Percentiles rank a stretch among this genome's conserved stretches.
Conservation (phyloP, 1,140 invertebrate species). For the Diabrotica undecimpunctata region DNA sequence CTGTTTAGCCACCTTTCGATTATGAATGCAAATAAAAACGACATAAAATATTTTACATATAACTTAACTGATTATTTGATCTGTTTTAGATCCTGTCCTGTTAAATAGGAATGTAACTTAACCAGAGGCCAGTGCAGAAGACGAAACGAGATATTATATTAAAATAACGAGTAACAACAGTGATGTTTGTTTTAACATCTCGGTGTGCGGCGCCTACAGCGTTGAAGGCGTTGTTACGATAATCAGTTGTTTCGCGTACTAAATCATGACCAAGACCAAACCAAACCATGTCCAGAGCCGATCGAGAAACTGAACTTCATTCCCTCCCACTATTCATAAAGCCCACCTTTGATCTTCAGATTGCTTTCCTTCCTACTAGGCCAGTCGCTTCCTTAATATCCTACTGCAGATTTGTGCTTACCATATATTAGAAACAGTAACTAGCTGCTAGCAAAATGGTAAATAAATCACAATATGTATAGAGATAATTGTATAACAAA, state of each 20-base stretch:
- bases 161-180: slow-evolving; percentile 48
- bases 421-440: no score
- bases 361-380: neutral
- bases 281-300: neutral
- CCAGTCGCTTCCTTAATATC: no score
- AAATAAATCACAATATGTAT: no score
- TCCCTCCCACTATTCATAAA: slow-evolving; percentile 6
- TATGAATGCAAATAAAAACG: no score
- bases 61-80: neutral
- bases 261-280: slow-evolving; percentile 35
- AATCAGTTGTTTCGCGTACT: slow-evolving; percentile 44
- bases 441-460: no score
- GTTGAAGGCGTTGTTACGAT: slow-evolving; percentile 46
- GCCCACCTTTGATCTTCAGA: neutral
- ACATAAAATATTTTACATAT: no score
- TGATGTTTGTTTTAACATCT: slow-evolving; percentile 46
- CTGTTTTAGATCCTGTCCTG: neutral
- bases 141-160: slow-evolving; percentile 46
- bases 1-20: no score
- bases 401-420: no score
- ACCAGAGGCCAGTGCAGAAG: slow-evolving; percentile 37
- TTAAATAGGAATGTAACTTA: slow-evolving; percentile 25
- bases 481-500: no score
- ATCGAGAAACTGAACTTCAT: slow-evolving; percentile 9
- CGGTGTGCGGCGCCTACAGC: slow-evolving; percentile 42